Base-by-base conservation (phyloP, 2,113 vertebrate genomes). In the Gallinago jamesoni region DNA sequence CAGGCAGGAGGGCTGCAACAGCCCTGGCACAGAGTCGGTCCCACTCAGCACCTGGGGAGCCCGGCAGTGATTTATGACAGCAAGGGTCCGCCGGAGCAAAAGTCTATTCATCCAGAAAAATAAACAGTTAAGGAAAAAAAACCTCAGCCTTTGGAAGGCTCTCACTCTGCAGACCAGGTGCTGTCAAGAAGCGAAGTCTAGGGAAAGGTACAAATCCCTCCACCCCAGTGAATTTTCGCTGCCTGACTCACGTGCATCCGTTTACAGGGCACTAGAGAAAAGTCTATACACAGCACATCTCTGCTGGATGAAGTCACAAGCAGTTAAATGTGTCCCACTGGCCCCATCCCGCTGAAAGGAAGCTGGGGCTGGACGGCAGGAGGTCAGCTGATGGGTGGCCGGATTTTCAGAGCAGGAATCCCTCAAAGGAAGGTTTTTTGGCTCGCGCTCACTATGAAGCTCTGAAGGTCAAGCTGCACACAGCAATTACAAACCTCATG, bases 331-430 rank as follows among this genome's bases (percentile, higher is more conserved):
- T 25, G 56, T 75, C 76, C 89, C 22, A 6, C 43, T 7, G 35
- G 86, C 83, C 53, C n/a, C 62, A 53, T 90, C 82, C 80, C 30
- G 57, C 80, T 50, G 78, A 57, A 85, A 81, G 93, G 90, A 96
- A 93, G 80, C 81, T 10, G 47, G 81, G 64, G 66, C 31, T 82
- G 74, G 77, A 45, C 66, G n/a, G 47, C 0, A 92, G 64, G 66
- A 89, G 88, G 77, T 87, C 81, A 91, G 90, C 70, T 87, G 94
- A 92, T 41, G 64, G 91, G 69, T 73, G 77, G 86, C 91, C 39
- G 3, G 69, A 52, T 37, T 87, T 80, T 28, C 3, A 4, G 64
- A 84, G 57, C 64, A 93, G 60, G 37, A 89, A 75, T 82, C 70
- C 72, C 75, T 79, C 87, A 79, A 76, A 96, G 77, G 73, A 81